Base-by-base conservation (phyloP, 2,113 vertebrate species). In the Micromys minutus region DNA sequence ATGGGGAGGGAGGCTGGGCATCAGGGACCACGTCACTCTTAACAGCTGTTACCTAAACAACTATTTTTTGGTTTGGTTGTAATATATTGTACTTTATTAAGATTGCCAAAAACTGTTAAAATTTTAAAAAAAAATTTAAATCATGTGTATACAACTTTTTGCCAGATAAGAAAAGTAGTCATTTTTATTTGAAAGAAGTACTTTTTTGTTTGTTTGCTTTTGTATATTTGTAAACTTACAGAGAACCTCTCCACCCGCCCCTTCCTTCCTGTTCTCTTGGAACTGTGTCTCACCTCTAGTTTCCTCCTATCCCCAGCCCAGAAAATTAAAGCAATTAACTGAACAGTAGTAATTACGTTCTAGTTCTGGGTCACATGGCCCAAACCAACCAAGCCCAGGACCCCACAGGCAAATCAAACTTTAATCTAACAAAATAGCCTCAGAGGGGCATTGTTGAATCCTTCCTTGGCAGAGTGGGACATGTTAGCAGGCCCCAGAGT, bases 51-150 rank as follows among this genome's bases (percentile, higher is more conserved):
- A 97, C 96, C 97, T 95, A 98, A 97, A 98, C 97, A 97, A 98
- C 98, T 98, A 98, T 98, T 98, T 98, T 98, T 98, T 98, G 97
- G 97, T 98, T 98, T 98, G 98, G 98, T 98, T 99, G 98, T 98
- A 98, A 99, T 98, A 98, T 99, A 99, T 98, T 98, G 98, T 98
- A 98, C 98, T 99, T 99, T 99, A 98, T 99, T 98, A 98, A 99
- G 99, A 99, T 99, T 99, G 99, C 98, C 99, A 99, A 98, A 98
- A 97, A 98, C 97, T 98, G 96, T 97, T 96, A 98, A 98, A 98
- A 98, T 98, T 98, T 90, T 97, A 74, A 74, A 98, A 98, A 98
- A 96, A 88, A 98, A 97, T 97, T 98, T 98, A 97, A 98, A 98
- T 98, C 97, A 97, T 98, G 96, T 97, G 91, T 98, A 98, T 98